Evolutionary conservation across 2,888 invertebrate genomes (phyloP), one percentile per base, ranked within the genome.

Genomic region (Hirtodrosophila duncani): DNA sequence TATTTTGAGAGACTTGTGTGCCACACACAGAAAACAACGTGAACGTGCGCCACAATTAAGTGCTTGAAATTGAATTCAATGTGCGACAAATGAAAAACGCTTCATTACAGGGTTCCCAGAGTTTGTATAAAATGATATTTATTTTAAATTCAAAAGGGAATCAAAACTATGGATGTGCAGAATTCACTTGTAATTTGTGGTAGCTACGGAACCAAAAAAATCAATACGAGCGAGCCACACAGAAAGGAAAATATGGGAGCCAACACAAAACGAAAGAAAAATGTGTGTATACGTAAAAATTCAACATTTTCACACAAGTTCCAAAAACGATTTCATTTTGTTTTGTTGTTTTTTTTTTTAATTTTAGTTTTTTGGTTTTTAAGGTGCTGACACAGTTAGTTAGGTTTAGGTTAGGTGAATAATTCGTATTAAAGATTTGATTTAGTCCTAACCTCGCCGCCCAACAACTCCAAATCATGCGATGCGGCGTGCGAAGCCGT

Each of bases 401-500:
- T 46, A 24, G 18, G 41, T 33, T 60, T 61, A 60, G 60, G 62
- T 67, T 70, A 79, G 72, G 67, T 68, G 72, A 71, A 70, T 71
- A 67, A 66, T 67, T 77, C 51, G 68, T 66, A 70, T 69, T 66
- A 66, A 70, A 71, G 68, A 60, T 56, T 64, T 67, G 57, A 21
- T 60, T 55, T 59, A 67, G 50, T 86, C 85, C 87, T 87, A 87
- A 87, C 87, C 87, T 87, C 87, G 84, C 87, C 85, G 83, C 87
- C 90, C 88, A 86, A 86, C 69, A 86, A 68, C 83, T 91, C 91
- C 85, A 91, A 89, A 88, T 92, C 92, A 87, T 91, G 90, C 80
- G 92, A 92, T 89, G 91, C 90, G 87, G 91, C 93, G 82, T 84
- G 83, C 64, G 84, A 84, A 58, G 83, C 83, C 89, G 94, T 95